Percentiles rank a stretch among this genome's conserved stretches.
Conservation (phyloP, 1,140 invertebrate species). For the Neuroterus valhalla region DNA sequence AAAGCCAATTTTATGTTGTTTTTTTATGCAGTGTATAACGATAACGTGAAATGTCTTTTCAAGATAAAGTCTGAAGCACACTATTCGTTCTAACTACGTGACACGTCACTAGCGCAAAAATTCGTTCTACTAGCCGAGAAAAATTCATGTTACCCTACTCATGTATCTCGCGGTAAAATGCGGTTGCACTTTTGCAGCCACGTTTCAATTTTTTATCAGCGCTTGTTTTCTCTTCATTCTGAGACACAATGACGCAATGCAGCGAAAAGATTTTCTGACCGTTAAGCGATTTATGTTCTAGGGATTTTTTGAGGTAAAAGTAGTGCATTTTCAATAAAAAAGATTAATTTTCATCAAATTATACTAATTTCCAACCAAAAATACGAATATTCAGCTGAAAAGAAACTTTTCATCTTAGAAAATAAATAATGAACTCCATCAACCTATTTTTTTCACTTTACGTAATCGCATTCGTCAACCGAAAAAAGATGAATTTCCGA, state of each 20-base stretch:
- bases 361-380: too few relatives aligned
- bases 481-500: too few relatives aligned
- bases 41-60: not conserved
- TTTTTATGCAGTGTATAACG: not conserved
- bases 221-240: not conserved
- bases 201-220: conserved; percentile 24
- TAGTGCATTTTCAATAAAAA: too few relatives aligned
- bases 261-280: conserved; percentile 2
- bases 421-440: too few relatives aligned
- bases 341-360: too few relatives aligned
- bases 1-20: conserved; percentile 4
- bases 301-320: too few relatives aligned
- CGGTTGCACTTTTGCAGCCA: conserved; percentile 13
- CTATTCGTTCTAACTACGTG: not conserved
- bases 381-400: too few relatives aligned
- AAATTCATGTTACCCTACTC: conserved; percentile 2
- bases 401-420: too few relatives aligned
- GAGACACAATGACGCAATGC: not conserved
- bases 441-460: too few relatives aligned
- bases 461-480: too few relatives aligned
- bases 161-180: not conserved
- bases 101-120: conserved; percentile 18
- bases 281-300: too few relatives aligned
- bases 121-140: conserved; percentile 13
- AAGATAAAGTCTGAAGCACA: conserved; percentile 6